These are phyloP conservation scores for Cirrhinus molitorella DNA, from an alignment of 2,797 vertebrate genomes.

Conservation along the genomic window DNA sequence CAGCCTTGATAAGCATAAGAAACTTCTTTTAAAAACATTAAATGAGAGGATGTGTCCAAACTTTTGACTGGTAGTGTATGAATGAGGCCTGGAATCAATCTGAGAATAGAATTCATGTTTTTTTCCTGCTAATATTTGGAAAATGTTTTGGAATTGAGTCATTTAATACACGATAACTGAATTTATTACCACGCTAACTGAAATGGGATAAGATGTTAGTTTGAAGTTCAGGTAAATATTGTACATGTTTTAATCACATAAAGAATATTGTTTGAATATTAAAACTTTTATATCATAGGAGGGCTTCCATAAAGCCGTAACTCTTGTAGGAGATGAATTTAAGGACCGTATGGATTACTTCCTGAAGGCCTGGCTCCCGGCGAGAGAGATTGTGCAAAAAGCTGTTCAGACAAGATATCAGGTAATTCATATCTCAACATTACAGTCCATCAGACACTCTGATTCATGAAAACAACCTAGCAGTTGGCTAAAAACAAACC, in stretches of 20 bases:
- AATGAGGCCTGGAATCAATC: no score
- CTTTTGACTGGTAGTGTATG: no score
- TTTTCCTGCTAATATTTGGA: no score
- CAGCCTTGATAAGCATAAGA: no score
- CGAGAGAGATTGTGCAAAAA: constrained; percentile 84
- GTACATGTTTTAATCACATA: no score
- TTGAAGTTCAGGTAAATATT: background rate
- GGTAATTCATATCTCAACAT: constrained; percentile 71
- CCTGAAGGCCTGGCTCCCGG: constrained; percentile 88
- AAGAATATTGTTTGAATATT: background rate
- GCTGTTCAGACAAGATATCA: constrained; percentile 81
- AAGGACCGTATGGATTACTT: constrained; percentile 88
- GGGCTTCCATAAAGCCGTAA: constrained; percentile 87
- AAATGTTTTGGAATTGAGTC: no score
- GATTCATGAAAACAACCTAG: no score
- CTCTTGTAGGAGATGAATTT: constrained; percentile 88
- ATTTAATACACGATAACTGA: background rate
- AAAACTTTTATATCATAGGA: constrained; percentile 71
- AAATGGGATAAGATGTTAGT: background rate
- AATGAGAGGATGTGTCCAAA: no score
- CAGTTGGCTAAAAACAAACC: no score
- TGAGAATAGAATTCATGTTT: no score
- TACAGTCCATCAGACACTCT: no score
- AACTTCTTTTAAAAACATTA: no score
- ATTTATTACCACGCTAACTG: background rate